phyloP scores from a whole-genome alignment of 2,888 invertebrate genomes.

The Bursaphelenchus okinawaensis region DNA sequence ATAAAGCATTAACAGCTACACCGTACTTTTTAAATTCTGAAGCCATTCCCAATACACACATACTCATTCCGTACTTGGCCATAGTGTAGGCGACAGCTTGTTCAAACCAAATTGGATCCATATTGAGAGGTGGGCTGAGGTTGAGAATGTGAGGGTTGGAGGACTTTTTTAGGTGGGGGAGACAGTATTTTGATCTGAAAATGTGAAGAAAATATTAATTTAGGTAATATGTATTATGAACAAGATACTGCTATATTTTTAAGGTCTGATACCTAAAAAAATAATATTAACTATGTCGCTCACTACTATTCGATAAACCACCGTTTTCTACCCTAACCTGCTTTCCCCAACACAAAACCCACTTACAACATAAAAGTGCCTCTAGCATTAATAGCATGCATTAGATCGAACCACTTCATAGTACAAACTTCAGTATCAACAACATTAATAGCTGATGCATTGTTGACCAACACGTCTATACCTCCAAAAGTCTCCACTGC shows the following conservation, averaged over 20 bases:
- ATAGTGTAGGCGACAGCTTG: constrained; percentile 76
- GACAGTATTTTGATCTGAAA: constrained; percentile 71
- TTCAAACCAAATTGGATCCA: constrained; percentile 77
- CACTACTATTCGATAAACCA: too few species aligned
- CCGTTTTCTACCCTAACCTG: too few species aligned
- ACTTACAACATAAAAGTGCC: constrained; percentile 87
- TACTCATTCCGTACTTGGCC: constrained; percentile 84
- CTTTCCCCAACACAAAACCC: neutral
- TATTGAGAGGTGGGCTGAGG: constrained; percentile 83
- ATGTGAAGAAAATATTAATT: too few species aligned
- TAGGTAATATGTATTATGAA: too few species aligned
- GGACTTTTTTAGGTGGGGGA: constrained; percentile 77
- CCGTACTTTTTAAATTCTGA: constrained; percentile 78
- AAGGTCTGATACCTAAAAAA: too few species aligned
- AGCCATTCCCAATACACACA: constrained; percentile 83
- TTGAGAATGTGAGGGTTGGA: constrained; percentile 91
- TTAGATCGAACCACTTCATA: constrained; percentile 93
- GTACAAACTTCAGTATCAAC: constrained; percentile 68
- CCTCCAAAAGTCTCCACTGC: constrained; percentile 71
- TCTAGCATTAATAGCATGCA: constrained; percentile 86
- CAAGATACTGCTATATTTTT: too few species aligned
- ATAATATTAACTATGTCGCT: too few species aligned
- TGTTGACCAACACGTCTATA: constrained; percentile 85
- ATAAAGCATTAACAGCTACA: constrained; percentile 88
- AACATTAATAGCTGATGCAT: constrained; percentile 81